Evolutionary conservation across 2,888 invertebrate species (phyloP), one percentile per base, ranked within the genome.

Genomic region (Hirtodrosophila histrioides): DNA sequence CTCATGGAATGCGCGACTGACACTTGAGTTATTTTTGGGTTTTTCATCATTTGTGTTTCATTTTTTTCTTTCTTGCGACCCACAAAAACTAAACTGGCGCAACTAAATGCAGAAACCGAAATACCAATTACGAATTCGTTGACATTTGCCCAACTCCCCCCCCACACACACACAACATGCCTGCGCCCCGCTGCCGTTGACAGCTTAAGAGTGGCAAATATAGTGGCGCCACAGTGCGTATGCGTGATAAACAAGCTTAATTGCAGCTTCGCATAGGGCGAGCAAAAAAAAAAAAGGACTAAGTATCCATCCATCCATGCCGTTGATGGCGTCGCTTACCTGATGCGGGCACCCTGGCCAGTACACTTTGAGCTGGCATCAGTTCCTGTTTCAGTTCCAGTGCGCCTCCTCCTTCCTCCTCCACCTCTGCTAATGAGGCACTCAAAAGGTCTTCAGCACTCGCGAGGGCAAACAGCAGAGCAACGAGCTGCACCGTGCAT

Each of bases 241-340:
- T 86, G 76, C 79, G 86, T 83, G 77, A 81, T 86, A 80, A 81
- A 81, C 76, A 69, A 85, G 70, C 76, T 67, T 81, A 82, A 82
- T 82, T 82, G 86, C 77, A 69, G 54, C 68, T 46, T 12, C 39
- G 51, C 48, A 27, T 27, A 62, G 36, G 31, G 43, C n/a, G 40
- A 58, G 41, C 39, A 2, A 17, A 10, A 11, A 27, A 2, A 17
- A 10, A 11, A 27, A 37, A 27, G 31, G 9, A 31, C 31, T 31
- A 8, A 7, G 31, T 31, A 31, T 31, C 7, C 9, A 31, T 8
- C 31, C 7, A 31, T 17, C 17, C 17, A 17, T 17, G 17, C 4
- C 4, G 27, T 4, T 6, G 49, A 10, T 44, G 44, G 3, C 33
- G 24, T 29, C 36, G 48, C 80, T 76, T 64, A 86, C 83, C 83